These are phyloP conservation scores for Diphyllodes magnificus DNA, from an alignment of 2,113 vertebrate species.

Conservation along the genomic window DNA sequence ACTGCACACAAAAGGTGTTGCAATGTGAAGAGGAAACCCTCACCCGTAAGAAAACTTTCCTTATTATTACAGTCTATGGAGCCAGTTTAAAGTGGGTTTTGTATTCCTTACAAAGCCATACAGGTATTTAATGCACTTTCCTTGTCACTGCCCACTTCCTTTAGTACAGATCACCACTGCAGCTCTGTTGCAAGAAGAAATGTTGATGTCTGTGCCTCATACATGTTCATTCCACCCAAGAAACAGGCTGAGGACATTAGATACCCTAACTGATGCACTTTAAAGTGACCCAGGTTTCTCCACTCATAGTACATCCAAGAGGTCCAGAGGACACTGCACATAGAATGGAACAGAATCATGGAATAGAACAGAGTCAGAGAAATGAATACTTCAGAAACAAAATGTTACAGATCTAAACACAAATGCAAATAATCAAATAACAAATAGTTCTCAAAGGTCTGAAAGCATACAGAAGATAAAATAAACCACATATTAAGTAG, in stretches of 20 bases:
- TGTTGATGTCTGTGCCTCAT: neutral
- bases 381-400: neutral
- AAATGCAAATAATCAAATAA: neutral
- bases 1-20: neutral
- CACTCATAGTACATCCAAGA: neutral
- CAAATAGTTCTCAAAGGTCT: neutral
- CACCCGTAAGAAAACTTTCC: neutral
- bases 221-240: neutral
- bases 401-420: neutral
- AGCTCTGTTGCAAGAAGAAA: neutral
- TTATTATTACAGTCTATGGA: neutral
- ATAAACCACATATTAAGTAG: neutral
- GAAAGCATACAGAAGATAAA: neutral
- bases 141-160: neutral
- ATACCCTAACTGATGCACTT: neutral
- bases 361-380: neutral
- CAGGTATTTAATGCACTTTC: neutral
- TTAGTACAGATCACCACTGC: neutral
- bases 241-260: neutral
- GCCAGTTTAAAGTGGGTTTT: neutral
- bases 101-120: neutral
- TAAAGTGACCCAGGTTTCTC: neutral
- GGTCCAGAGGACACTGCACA: neutral
- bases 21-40: neutral
- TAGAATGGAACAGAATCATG: neutral